Evolutionary conservation across 2,797 vertebrate genomes (phyloP).

Genomic region (Chelon auratus): DNA sequence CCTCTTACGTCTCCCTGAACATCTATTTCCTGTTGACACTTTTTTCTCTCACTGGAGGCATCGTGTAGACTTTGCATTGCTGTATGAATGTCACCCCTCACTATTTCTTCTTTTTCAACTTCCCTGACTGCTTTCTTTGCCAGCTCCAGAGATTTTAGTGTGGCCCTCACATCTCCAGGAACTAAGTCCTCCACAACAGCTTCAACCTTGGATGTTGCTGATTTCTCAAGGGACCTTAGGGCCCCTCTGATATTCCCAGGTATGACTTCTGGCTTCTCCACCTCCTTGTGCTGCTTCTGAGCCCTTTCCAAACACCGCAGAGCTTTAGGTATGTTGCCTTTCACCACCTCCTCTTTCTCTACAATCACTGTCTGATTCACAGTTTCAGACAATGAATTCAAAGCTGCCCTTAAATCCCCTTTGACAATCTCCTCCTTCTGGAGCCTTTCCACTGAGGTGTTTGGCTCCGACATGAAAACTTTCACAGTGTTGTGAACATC

Average conservation of each 20-base stretch:
- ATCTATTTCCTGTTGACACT: conserved; percentile 78
- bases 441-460: conserved; percentile 67
- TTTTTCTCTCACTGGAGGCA: conserved; percentile 81
- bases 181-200: conserved; percentile 87
- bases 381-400: conserved; percentile 88
- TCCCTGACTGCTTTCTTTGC: conserved; percentile 83
- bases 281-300: conserved; percentile 81
- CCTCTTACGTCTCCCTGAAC: conserved; percentile 84
- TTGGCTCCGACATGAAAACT: conserved; percentile 89
- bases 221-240: conserved; percentile 89
- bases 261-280: conserved; percentile 87
- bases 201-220: conserved; percentile 83
- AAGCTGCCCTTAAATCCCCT: conserved; percentile 88
- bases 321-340: conserved; percentile 87
- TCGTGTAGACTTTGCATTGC: conserved; percentile 81
- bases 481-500: conserved; percentile 89
- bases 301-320: conserved; percentile 87
- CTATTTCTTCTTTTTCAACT: conserved; percentile 84
- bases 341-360: conserved; percentile 90
- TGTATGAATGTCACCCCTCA: conserved; percentile 81
- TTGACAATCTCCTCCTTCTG: conserved; percentile 89
- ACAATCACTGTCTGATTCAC: conserved; percentile 84
- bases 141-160: conserved; percentile 87
- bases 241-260: conserved; percentile 88
- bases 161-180: conserved; percentile 87